Base-by-base conservation (phyloP, 2,888 invertebrate genomes). In the Folsomia candida region DNA sequence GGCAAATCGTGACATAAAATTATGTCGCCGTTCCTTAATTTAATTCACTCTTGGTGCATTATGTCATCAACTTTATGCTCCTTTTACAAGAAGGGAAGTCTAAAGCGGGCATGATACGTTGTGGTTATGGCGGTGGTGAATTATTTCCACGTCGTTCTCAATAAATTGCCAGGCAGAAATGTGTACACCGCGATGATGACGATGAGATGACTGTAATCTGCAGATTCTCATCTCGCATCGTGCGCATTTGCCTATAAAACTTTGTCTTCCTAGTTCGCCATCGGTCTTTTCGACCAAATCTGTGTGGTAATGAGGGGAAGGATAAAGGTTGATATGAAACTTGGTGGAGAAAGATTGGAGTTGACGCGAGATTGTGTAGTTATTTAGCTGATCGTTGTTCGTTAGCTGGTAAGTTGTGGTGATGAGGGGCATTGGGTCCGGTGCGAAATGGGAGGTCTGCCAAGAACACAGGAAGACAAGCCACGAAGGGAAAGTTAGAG, bases 391-490 rank as follows among this genome's bases (percentile, higher is more conserved):
- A n/a, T 66, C 22, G 64, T 51, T 66, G 64, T 2, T 11, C 22
- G n/a, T 26, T n/a, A 54, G 25, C 11, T 64, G 51, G 24, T 24
- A 9, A 20, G 18, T 69, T 22, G 27, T 64, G 54, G 6, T 51
- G 70, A 70, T 59, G 66, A 65, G 6, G 6, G 22, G 54, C 22
- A 18, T 51, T 24, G 57, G 54, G 18, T 20, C 22, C 69, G 68
- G 72, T 74, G 74, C 78, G 75, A 75, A 78, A 78, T 78, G 78
- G 78, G 78, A 76, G 77, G 77, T 77, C 77, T 68, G 51, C 24
- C 25, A 11, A n/a, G 24, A 28, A 57, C 51, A 47, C 37, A 47
- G 47, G 47, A 64, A 37, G 62, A 9, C 62, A 62, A 62, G 62
- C 28, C 62, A 62, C 37, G 37, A 64, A 57, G 20, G 57, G 51